Base-by-base conservation (phyloP, 2,113 vertebrate genomes). In the Regulus satrapa region DNA sequence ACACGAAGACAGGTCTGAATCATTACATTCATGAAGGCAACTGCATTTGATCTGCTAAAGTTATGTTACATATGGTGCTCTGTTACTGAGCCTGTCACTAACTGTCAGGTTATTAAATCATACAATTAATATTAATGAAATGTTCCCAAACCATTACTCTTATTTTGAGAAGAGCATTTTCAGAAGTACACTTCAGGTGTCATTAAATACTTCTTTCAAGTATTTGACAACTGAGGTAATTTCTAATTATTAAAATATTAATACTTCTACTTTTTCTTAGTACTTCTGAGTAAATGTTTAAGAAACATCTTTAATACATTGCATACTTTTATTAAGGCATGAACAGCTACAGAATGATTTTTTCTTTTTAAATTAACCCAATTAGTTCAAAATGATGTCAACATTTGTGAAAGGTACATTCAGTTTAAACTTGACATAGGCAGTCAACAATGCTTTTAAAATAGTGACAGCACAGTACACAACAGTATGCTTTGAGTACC, bases 281-380 rank as follows among this genome's bases (percentile, higher is more conserved):
- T 69, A 55, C 41, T 87, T 56, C 55, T 61, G 40, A 26, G 43
- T 59, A 59, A 52, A 74, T 55, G 46, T 56, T 95, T 88, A 69
- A 97, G 91, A 97, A 97, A 97, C 95, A 97, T 95, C 95, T 96
- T 97, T 89, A 89, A 95, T 67, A 95, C 88, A 86, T 55, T 36
- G 85, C 96, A 97, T 92, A 96, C 92, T 92, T 95, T 95, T 93
- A 95, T 92, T 92, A 95, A 92, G 86, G 78, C 89, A 87, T 20
- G 26, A 88, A 29, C 61, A 92, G 88, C 76, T 71, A 93, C 66
- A 85, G 89, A 91, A 90, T 63, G 49, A 16, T 8, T 78, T 76
- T 92, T 5, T 74, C 74, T 69, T 45, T 51, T 59, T 43, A 77
- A 91, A 87, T 56, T 32, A 85, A 59, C 73, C 73, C 41, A 86